Evolutionary conservation across 2,797 vertebrate genomes (phyloP), one percentile per base, ranked within the genome.

Genomic region (Bucorvus abyssinicus): DNA sequence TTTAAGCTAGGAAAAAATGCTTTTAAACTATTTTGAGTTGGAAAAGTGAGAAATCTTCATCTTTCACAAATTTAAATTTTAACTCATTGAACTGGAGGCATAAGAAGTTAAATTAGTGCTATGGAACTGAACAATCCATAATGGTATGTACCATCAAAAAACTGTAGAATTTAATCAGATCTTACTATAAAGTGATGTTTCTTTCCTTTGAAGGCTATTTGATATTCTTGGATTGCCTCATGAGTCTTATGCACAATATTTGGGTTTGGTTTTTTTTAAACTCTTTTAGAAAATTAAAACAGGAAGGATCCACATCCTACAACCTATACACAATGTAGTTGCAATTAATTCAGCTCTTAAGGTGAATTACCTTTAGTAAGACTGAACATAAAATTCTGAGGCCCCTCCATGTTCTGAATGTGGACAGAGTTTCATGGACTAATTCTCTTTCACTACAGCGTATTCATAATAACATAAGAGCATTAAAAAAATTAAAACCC

Each of bases 1-100:
- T 92, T 80, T 78, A 94, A 86, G 76, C 29, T 89, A 63, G 59
- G 70, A 59, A 23, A 30, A 38, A 80, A 75, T 44, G 4, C 57
- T 91, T 92, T 55, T 71, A 42, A 93, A 70, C 6, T 69, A 19
- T 77, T 88, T 84, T 60, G 30, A 88, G n/a, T 81, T 19, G n/a
- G n/a, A 76, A 93, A 95, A 86, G 49, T 80, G n/a, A 94, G 45
- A 91, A 40, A 42, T 91, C 27, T 76, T 87, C 23, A 45, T 83
- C 34, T 73, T 64, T n/a, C 61, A 40, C 45, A 67, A 90, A 77
- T 19, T 74, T 79, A 42, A 90, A 45, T 52, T 95, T 91, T 70
- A 81, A 63, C 42, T 95, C 38, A 56, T 30, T 87, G 74, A 93
- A 71, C 26, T 56, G 81, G 55, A 73, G 40, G 44, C 68, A 47